A percentile compares a stretch with the other conserved stretches of the same genome.
Conservation (phyloP, 1,140 invertebrate genomes). For the Diorhabda carinulata region DNA sequence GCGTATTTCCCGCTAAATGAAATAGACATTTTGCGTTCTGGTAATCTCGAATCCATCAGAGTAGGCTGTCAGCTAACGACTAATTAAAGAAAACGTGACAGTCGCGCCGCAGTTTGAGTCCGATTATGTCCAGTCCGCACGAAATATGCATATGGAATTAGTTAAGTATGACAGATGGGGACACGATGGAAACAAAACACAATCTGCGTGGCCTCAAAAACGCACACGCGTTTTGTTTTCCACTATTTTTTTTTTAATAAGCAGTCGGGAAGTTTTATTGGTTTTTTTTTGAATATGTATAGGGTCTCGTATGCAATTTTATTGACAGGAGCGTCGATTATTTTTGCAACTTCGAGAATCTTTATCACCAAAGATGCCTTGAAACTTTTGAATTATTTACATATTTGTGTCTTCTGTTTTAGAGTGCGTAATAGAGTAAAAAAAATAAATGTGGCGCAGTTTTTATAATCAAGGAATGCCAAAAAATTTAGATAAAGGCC, state of each 20-base stretch:
- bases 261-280: too few species aligned
- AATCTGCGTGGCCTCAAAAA: slow-evolving; percentile 28
- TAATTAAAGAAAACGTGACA: slow-evolving; percentile 29
- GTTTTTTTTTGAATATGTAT: too few species aligned
- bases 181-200: slow-evolving; percentile 31
- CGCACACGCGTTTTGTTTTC: slow-evolving; percentile 18
- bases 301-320: too few species aligned
- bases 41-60: slow-evolving; percentile 26
- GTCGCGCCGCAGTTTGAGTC: slow-evolving; percentile 20
- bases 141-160: slow-evolving; percentile 34
- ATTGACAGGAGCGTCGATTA: too few species aligned
- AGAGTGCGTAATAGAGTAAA: too few species aligned
- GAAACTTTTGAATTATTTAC: too few species aligned
- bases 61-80: slow-evolving; percentile 20
- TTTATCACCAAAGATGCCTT: too few species aligned
- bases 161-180: slow-evolving; percentile 34
- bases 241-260: neutral
- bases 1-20: neutral
- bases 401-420: too few species aligned
- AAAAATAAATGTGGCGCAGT: too few species aligned
- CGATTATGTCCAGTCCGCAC: slow-evolving; percentile 26
- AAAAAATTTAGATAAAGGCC: too few species aligned
- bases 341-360: too few species aligned
- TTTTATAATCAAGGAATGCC: too few species aligned
- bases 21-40: slow-evolving; percentile 19